A percentile compares a stretch with the other conserved stretches of the same genome.
Conservation (phyloP, 2,888 invertebrate species). For the Graphium colonna region DNA sequence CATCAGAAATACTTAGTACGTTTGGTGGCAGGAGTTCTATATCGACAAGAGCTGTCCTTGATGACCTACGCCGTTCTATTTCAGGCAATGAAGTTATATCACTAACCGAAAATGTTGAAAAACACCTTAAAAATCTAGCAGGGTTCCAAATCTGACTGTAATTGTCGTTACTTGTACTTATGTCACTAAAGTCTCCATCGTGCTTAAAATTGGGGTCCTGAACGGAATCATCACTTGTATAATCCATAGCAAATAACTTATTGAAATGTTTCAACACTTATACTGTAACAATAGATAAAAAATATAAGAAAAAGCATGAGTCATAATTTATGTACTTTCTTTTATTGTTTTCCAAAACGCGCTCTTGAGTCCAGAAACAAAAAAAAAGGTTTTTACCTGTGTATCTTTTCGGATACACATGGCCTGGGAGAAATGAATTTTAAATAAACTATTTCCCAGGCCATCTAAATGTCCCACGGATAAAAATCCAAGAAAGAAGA, state of each 20-base stretch:
- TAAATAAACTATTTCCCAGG: slow-evolving; percentile 9
- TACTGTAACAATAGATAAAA: slow-evolving; percentile 10
- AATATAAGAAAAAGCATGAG: slow-evolving; percentile 7
- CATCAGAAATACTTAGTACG: slow-evolving; percentile 17
- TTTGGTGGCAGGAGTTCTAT: slow-evolving; percentile 23
- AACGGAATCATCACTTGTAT: no score
- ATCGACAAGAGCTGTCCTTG: slow-evolving; percentile 19
- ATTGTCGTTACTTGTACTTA: no score
- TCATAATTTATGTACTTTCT: neutral
- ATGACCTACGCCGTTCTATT: slow-evolving; percentile 24
- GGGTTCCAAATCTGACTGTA: slow-evolving; percentile 19
- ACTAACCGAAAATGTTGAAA: slow-evolving; percentile 18
- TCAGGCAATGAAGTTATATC: slow-evolving; percentile 23
- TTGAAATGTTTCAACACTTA: no score
- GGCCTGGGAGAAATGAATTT: slow-evolving; percentile 10
- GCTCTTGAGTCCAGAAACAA: neutral
- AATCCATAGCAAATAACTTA: no score
- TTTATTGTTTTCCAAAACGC: neutral
- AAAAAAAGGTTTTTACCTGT: neutral
- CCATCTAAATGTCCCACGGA: slow-evolving; percentile 10
- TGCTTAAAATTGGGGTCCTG: no score
- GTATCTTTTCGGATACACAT: slow-evolving; percentile 6
- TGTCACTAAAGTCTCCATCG: no score
- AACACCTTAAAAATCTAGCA: slow-evolving; percentile 6
- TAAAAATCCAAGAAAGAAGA: no score